Base-by-base conservation (phyloP, 2,797 vertebrate species). In the Lutjanus argentimaculatus region DNA sequence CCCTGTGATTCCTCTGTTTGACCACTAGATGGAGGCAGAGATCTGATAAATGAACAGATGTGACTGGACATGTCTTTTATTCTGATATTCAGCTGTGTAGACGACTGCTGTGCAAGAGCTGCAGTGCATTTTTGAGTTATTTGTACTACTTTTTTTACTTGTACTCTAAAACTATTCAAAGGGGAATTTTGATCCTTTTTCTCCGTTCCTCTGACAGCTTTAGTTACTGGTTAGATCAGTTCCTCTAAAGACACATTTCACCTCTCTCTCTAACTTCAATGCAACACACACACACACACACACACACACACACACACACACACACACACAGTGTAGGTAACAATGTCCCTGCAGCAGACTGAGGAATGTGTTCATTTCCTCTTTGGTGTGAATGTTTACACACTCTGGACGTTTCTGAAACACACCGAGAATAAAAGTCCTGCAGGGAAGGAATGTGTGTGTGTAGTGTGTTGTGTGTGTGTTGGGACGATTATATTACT, bases 291-390 rank as follows among this genome's bases (percentile, higher is more conserved):
- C n/a, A n/a, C n/a, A n/a, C n/a, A n/a, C n/a, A n/a, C n/a, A n/a
- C n/a, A n/a, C 25, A 30, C 25, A 30, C 25, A 30, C 25, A 30
- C 25, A 30, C 25, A 30, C 14, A 19, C n/a, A 43, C 49, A 52
- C 48, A 74, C 30, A 67, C 64, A 69, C 61, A 43, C 25, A 30
- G 25, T 30, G 45, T 3, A 49, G 43, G 71, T 55, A 77, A 83
- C 72, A 62, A 58, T 43, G 70, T 59, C 82, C 40, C 74, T 61
- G 80, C 78, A 66, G 80, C 64, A 66, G 73, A 42, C 53, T 51
- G 59, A 82, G 88, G 90, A 93, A 93, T 89, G 92, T 83, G 72
- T 75, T 92, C 83, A 91, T 92, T 93, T 92, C 91, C 91, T 80
- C 67, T 82, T 48, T 1, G 21, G 74, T 83, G 89, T 74, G 73